These are phyloP conservation scores for Eubucco bourcierii DNA, from an alignment of 2,113 vertebrate species.

Conservation along the genomic window DNA sequence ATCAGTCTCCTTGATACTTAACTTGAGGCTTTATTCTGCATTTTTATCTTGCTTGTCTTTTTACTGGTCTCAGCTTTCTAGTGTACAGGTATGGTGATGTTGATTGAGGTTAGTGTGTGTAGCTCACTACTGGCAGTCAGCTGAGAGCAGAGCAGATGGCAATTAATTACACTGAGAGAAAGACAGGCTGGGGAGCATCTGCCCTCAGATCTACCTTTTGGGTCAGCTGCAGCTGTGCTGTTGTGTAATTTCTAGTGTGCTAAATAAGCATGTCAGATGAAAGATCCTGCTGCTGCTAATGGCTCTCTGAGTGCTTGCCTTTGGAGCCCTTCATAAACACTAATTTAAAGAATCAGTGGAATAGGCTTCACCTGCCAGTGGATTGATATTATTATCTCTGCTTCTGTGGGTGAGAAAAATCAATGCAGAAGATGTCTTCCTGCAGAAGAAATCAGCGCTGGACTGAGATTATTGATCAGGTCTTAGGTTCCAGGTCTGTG, in stretches of 20 bases:
- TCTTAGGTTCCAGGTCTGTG: neutral
- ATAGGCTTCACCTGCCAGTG: neutral
- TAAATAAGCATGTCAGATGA: neutral
- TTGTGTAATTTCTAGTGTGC: neutral
- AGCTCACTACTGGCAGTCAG: neutral
- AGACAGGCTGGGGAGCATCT: neutral
- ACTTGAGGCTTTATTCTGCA: too few species aligned
- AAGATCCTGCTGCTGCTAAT: neutral
- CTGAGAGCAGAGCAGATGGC: neutral
- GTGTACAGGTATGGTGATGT: neutral
- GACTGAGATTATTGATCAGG: neutral
- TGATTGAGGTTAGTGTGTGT: neutral
- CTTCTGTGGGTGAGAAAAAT: neutral
- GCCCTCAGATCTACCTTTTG: neutral
- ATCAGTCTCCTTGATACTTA: neutral
- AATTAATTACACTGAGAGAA: neutral
- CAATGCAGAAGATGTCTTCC: neutral
- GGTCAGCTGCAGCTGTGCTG: neutral
- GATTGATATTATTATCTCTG: neutral
- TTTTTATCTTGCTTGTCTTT: neutral
- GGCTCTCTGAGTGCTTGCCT: neutral
- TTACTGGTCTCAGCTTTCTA: neutral
- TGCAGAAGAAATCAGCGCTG: neutral
- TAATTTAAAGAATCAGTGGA: neutral
- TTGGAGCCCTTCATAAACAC: neutral